These are phyloP conservation scores for Etheostoma nigrum DNA, from an alignment of 2,797 vertebrate species.

Conservation along the genomic window DNA sequence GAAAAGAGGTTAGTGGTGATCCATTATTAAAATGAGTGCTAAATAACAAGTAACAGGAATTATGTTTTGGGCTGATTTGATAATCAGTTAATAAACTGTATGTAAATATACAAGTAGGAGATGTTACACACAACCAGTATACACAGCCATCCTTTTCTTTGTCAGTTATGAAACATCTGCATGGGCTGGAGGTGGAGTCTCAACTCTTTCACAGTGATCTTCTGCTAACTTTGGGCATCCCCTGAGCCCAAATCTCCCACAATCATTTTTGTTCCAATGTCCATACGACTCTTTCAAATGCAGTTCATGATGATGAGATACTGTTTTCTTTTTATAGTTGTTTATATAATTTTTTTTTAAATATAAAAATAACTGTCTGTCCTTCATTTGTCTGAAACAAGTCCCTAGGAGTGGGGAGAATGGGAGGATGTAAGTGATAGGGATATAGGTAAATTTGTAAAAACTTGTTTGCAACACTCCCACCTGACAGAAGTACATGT, in stretches of 20 bases:
- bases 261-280: conserved; percentile 70
- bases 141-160: conserved; percentile 20
- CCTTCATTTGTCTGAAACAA: conserved; percentile 35
- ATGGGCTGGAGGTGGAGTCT: conserved; percentile 32
- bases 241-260: conserved; percentile 35
- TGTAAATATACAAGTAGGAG: conserved; percentile 42
- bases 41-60: conserved; percentile 12
- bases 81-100: conserved; percentile 24
- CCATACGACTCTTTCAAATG: conserved; percentile 47
- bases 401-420: conserved; percentile 31
- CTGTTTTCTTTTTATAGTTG: conserved; percentile 32
- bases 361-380: conserved; percentile 79
- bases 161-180: conserved; percentile 10
- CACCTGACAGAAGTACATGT: conserved; percentile 1
- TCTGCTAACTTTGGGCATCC: conserved; percentile 45
- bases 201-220: conserved; percentile 71
- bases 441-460: conserved; percentile 26
- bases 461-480: conserved; percentile 11
- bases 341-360: conserved; percentile 53
- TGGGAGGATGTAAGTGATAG: too few species aligned
- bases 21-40: conserved; percentile 4
- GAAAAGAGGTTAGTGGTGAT: conserved; percentile 39
- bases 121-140: conserved; percentile 26
- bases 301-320: conserved; percentile 49
- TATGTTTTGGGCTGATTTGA: conserved; percentile 15